Percentiles rank a stretch among this genome's conserved stretches.
Evolutionary conservation across 2,113 vertebrate species (phyloP).

Genomic region (Silurus glanis): DNA sequence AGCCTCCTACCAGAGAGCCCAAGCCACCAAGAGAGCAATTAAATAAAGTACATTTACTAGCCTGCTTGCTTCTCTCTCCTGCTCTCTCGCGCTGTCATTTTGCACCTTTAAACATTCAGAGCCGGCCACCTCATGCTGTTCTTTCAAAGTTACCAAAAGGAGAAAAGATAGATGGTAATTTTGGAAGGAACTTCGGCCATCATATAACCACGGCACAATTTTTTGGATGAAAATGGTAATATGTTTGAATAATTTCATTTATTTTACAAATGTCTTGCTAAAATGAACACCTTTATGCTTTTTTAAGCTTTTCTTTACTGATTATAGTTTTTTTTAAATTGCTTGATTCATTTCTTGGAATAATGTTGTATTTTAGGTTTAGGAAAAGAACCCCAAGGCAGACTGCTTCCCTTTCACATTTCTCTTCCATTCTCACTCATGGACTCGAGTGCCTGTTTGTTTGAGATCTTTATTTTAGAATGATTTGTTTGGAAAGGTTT

Average conservation of each 20-base stretch:
- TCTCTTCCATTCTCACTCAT: conserved; percentile 19
- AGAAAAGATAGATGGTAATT: conserved; percentile 34
- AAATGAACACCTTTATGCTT: conserved; percentile 15
- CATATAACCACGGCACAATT: not conserved
- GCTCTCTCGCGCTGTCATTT: conserved; percentile 26
- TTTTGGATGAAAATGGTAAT: conserved; percentile 2
- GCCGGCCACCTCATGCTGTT: conserved; percentile 44
- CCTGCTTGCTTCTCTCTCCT: conserved; percentile 10
- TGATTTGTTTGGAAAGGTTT: conserved; percentile 13
- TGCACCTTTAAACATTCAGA: conserved; percentile 48
- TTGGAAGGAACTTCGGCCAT: conserved; percentile 16
- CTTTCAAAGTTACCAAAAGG: conserved; percentile 37
- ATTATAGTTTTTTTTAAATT: conserved; percentile 3
- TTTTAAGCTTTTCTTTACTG: conserved; percentile 22
- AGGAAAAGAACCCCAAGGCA: not conserved
- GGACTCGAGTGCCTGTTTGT: not conserved
- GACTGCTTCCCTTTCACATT: not conserved
- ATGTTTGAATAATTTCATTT: not conserved
- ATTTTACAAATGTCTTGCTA: not conserved
- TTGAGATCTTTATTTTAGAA: conserved; percentile 16
- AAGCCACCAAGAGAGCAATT: conserved; percentile 62
- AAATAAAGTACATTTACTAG: conserved; percentile 60
- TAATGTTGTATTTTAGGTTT: conserved; percentile 33
- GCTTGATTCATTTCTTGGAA: conserved; percentile 7
- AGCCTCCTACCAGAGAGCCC: conserved; percentile 45